phyloP scores from a whole-genome alignment of 2,113 vertebrate species.

The Notarius quadriscutis region DNA sequence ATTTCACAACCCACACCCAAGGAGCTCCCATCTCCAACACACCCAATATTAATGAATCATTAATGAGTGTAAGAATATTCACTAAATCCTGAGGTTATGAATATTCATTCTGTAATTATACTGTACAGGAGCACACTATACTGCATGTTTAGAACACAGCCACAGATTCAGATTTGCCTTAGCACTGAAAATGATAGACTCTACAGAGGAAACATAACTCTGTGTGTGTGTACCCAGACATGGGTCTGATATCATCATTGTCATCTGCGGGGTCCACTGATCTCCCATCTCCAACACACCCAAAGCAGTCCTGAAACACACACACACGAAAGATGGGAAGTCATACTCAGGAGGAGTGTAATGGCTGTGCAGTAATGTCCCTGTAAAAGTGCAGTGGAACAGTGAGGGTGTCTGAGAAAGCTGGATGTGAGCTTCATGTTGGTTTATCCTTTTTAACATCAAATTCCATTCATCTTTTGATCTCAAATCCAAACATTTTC shows the following conservation, averaged over 20 bases:
- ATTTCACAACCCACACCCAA: neutral
- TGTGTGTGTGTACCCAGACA: constrained; percentile 74
- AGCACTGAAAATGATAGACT: neutral
- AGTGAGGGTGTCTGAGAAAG: neutral
- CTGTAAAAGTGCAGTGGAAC: neutral
- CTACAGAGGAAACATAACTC: constrained; percentile 10
- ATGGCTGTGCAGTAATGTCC: neutral
- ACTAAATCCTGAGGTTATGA: neutral
- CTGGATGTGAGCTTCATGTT: neutral
- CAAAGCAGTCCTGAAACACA: constrained; percentile 5
- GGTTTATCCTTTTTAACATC: too few relatives aligned
- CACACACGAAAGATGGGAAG: neutral
- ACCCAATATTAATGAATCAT: neutral
- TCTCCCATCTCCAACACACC: constrained; percentile 83
- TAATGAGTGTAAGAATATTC: neutral
- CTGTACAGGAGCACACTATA: neutral
- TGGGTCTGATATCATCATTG: constrained; percentile 74
- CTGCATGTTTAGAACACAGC: neutral
- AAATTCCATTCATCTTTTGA: too few relatives aligned
- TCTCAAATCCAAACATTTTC: too few relatives aligned
- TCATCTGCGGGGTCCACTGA: constrained; percentile 72
- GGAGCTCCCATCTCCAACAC: too few relatives aligned
- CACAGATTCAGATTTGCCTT: neutral
- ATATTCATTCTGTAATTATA: neutral
- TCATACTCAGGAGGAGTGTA: neutral